Conservation (phyloP, 2,113 vertebrate genomes). For the Gobio gobio region DNA sequence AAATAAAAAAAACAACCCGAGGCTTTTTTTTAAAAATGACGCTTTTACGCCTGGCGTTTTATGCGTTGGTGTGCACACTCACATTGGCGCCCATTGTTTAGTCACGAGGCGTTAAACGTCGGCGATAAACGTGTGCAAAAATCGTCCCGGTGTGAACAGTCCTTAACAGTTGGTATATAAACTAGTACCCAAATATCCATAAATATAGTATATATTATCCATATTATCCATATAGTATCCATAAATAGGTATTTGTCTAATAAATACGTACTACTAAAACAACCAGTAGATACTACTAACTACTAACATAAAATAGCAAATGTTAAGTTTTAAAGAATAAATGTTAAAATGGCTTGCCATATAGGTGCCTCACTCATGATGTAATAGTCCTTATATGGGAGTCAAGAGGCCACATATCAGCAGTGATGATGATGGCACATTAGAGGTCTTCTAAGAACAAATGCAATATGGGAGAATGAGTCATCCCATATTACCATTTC, state of each 20-base stretch:
- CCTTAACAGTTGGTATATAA: background rate
- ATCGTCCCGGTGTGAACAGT: too few species aligned
- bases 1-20: too few species aligned
- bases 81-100: too few species aligned
- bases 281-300: background rate
- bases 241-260: background rate
- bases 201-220: too few species aligned
- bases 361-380: constrained; percentile 73
- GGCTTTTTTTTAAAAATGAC: too few species aligned
- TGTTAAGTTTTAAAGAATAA: background rate
- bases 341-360: background rate
- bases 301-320: background rate
- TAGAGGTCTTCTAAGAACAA: constrained; percentile 30
- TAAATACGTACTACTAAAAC: background rate
- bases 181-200: too few species aligned
- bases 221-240: too few species aligned
- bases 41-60: too few species aligned
- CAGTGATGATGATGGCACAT: constrained; percentile 1
- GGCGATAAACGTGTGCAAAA: too few species aligned
- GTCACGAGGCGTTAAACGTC: too few species aligned
- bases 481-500: constrained; percentile 41
- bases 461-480: constrained; percentile 63
- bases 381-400: constrained; percentile 74
- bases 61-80: too few species aligned
- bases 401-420: constrained; percentile 47